These are phyloP conservation scores for Leucosticte australis DNA, from an alignment of 2,113 vertebrate genomes.

Conservation along the genomic window DNA sequence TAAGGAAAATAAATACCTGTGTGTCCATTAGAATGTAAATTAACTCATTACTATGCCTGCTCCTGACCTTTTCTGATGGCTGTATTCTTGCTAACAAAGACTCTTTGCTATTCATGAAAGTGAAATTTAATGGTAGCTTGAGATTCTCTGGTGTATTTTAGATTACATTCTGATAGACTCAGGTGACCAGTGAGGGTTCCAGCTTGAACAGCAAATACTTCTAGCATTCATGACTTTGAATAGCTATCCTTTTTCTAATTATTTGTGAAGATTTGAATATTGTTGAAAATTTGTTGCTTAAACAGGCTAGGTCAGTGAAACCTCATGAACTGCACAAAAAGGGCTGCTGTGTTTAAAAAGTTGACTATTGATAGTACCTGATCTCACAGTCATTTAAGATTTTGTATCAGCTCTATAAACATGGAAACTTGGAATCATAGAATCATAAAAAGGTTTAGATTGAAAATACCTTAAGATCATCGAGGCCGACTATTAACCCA, in stretches of 20 bases:
- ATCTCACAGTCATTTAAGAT: background rate
- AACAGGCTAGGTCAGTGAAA: background rate
- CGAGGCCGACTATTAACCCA: background rate
- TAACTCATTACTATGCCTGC: slow-evolving; percentile 56
- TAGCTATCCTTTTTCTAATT: slow-evolving; percentile 1
- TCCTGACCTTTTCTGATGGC: slow-evolving; percentile 60
- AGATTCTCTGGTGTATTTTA: slow-evolving; percentile 20
- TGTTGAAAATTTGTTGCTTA: background rate
- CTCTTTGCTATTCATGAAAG: slow-evolving; percentile 44
- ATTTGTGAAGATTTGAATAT: background rate
- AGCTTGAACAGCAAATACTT: background rate
- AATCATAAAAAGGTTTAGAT: background rate
- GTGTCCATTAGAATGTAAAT: slow-evolving; percentile 70
- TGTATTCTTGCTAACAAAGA: slow-evolving; percentile 54
- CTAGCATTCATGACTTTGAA: background rate
- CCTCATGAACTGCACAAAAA: background rate
- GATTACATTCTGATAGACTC: background rate
- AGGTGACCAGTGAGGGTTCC: background rate
- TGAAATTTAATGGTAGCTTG: background rate
- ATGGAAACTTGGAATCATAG: background rate
- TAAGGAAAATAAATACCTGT: slow-evolving; percentile 48
- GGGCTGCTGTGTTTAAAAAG: background rate
- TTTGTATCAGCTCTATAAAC: background rate
- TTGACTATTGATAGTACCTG: background rate
- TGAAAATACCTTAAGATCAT: background rate